phyloP scores from a whole-genome alignment of 2,888 invertebrate species.

The Heliothis peltigera region DNA sequence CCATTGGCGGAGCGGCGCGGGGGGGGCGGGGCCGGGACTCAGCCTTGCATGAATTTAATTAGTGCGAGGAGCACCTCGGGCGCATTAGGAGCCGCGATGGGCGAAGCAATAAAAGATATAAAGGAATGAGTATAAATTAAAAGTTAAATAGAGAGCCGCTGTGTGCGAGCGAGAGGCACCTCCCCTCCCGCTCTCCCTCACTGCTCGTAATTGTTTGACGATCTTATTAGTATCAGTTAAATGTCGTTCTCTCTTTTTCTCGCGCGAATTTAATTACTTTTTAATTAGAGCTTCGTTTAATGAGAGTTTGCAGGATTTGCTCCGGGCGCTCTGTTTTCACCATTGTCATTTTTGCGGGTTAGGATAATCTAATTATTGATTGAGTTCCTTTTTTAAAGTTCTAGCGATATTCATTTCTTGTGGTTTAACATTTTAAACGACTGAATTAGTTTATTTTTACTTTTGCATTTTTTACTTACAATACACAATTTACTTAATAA shows the following conservation, averaged over 20 bases:
- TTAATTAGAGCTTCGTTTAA: slow-evolving; percentile 86
- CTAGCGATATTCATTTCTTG: slow-evolving; percentile 16
- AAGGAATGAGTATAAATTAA: slow-evolving; percentile 91
- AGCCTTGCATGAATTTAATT: slow-evolving; percentile 90
- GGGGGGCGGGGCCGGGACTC: slow-evolving; percentile 76
- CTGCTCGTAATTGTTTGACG: slow-evolving; percentile 89
- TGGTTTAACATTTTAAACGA: not conserved
- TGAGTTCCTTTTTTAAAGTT: slow-evolving; percentile 16
- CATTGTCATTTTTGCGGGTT: slow-evolving; percentile 66
- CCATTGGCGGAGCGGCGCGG: slow-evolving; percentile 70
- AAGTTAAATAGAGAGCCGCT: slow-evolving; percentile 88
- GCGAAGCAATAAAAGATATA: slow-evolving; percentile 90
- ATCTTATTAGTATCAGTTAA: slow-evolving; percentile 90
- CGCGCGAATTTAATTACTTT: slow-evolving; percentile 88
- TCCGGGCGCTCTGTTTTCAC: slow-evolving; percentile 71
- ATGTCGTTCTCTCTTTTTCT: slow-evolving; percentile 89
- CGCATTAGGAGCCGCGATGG: slow-evolving; percentile 90
- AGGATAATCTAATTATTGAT: slow-evolving; percentile 61
- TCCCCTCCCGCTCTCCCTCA: slow-evolving; percentile 73
- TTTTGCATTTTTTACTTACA: too few relatives aligned
- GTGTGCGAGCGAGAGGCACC: slow-evolving; percentile 73
- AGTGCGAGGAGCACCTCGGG: slow-evolving; percentile 89
- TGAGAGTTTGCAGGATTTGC: slow-evolving; percentile 82
- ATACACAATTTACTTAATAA: too few relatives aligned
- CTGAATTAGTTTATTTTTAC: not conserved